Evolutionary conservation across 35 echinoderm and acorn worm genomes (phyloP), one percentile per base, ranked within the genome.

Genomic region (Hemicentrotus pulcherrimus): DNA sequence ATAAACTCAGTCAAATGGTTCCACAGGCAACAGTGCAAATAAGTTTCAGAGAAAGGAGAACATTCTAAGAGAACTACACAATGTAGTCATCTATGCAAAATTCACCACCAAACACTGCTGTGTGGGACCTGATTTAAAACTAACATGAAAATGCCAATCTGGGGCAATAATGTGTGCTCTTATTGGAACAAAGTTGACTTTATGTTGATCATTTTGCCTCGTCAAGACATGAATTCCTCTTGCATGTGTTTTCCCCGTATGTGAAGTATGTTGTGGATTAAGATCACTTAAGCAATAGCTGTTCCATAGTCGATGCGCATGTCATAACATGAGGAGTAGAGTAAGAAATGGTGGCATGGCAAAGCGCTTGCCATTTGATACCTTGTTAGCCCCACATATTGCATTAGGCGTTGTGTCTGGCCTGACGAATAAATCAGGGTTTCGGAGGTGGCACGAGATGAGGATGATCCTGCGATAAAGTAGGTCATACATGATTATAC

Each of bases 361-460:
- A 47, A 93, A 93, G 46, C 47, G 28, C 45, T 93, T 93, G 91
- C 91, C 91, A 93, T 93, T 93, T 93, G 45, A 33, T 31, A 93
- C 14, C 91, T 93, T 93, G 91, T 93, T 93, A 93, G 91, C 41
- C 91, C 91, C 91, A 48, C 48, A 93, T 93, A 93, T 93, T 93
- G 91, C 91, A 93, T 93, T 93, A 93, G 46, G 16, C 48, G 91
- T 58, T 93, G 91, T 58, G 91, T 93, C 91, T 93, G 91, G 46
- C 46, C 30, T 46, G 46, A 12, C 48, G 46, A 46, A 52, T 93
- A 58, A 93, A 93, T 90, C 88, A 90, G n/a, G 88, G 65, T 78
- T 78, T 78, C 65, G 19, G 65, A 22, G 65, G 19, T 78, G 65
- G 65, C 24, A 28, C 65, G 3, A 78, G 65, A 22, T 78, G 65